These are phyloP conservation scores for Oophaga sylvatica DNA, from an alignment of 2,797 vertebrate species.

Conservation along the genomic window DNA sequence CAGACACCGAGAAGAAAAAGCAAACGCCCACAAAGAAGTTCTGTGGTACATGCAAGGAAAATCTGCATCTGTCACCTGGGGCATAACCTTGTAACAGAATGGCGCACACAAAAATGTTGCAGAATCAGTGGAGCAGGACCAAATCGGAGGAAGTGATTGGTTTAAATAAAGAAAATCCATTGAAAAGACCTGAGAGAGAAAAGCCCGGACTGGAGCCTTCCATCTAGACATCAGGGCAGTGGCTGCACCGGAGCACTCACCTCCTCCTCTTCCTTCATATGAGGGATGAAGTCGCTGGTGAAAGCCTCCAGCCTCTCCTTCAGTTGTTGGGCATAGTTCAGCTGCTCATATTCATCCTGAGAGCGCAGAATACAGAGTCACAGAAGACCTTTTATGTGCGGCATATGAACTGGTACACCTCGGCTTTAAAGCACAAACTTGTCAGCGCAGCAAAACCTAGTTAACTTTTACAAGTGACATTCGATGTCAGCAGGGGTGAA, in stretches of 20 bases:
- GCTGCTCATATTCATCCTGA: slow-evolving; percentile 94
- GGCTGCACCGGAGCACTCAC: slow-evolving; percentile 69
- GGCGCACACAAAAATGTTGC: no score
- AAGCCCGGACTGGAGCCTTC: background rate
- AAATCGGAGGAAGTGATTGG: no score
- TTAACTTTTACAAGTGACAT: background rate
- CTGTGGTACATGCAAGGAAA: no score
- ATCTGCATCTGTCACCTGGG: no score
- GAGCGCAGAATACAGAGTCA: slow-evolving; percentile 50
- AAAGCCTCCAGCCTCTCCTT: slow-evolving; percentile 96
- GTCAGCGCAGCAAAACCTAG: background rate
- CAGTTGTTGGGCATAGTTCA: slow-evolving; percentile 96
- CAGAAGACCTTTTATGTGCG: background rate
- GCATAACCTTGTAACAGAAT: no score
- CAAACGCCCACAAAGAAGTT: no score
- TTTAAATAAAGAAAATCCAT: no score
- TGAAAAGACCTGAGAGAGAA: no score
- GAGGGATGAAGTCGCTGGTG: slow-evolving; percentile 97
- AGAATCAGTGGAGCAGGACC: no score
- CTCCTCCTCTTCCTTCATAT: slow-evolving; percentile 99
- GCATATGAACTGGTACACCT: background rate
- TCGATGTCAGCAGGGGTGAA: background rate
- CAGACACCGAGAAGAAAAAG: no score
- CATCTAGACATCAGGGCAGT: background rate
- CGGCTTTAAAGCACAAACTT: background rate